Evolutionary conservation across 2,888 invertebrate genomes (phyloP).

Genomic region (Pyrochroa serraticornis): DNA sequence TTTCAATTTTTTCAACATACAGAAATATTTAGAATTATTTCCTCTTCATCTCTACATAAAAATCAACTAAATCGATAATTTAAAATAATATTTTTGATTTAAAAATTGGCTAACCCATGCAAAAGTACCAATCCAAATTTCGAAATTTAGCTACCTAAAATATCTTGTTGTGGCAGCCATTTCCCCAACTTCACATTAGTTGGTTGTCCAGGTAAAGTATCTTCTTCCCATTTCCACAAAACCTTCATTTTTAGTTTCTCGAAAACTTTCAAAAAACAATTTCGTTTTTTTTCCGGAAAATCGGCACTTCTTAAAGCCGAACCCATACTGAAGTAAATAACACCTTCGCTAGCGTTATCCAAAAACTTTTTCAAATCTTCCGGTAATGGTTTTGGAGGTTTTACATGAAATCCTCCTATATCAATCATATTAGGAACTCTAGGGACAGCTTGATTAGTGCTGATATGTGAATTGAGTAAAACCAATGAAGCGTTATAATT

Average conservation of each 20-base stretch:
- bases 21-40: no score
- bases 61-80: conserved; percentile 28
- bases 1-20: no score
- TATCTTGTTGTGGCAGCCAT: conserved; percentile 57
- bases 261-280: conserved; percentile 63
- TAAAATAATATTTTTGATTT: no score
- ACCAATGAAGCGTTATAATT: conserved; percentile 44
- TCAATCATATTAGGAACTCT: conserved; percentile 63
- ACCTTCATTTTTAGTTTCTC: conserved; percentile 64
- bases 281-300: conserved; percentile 52
- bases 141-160: conserved; percentile 31
- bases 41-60: no score
- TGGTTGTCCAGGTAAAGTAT: conserved; percentile 49
- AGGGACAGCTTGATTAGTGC: conserved; percentile 59
- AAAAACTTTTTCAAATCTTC: conserved; percentile 43
- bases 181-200: conserved; percentile 54
- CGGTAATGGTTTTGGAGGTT: conserved; percentile 41
- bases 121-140: no score
- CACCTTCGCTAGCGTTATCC: conserved; percentile 56
- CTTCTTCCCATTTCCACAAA: conserved; percentile 64
- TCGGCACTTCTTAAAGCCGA: conserved; percentile 25
- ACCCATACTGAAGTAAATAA: conserved; percentile 60
- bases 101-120: no score
- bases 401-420: conserved; percentile 62
- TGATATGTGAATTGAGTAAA: conserved; percentile 57